These are phyloP conservation scores for Xiphophorus maculatus DNA, from an alignment of 2,113 vertebrate genomes.

Conservation along the genomic window DNA sequence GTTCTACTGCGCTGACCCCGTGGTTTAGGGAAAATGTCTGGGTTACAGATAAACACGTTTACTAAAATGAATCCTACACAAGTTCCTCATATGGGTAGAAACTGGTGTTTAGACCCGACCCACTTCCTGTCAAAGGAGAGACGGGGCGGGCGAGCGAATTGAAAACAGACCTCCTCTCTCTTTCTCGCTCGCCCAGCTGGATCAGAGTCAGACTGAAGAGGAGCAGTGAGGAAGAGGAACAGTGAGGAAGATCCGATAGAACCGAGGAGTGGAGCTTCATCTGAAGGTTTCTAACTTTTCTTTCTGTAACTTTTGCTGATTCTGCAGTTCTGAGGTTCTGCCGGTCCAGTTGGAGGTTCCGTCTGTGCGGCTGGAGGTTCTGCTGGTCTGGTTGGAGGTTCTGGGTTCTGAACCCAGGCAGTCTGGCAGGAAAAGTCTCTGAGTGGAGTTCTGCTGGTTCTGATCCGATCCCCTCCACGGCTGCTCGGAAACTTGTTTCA, in stretches of 20 bases:
- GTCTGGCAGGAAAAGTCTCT: background rate
- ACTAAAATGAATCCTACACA: no score
- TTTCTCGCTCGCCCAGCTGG: constrained; percentile 29
- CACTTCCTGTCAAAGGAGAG: background rate
- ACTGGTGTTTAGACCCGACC: no score
- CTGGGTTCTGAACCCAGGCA: background rate
- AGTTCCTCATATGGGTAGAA: no score
- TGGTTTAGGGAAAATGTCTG: no score
- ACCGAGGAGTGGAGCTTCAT: background rate
- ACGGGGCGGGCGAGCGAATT: constrained; percentile 24
- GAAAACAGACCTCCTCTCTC: constrained; percentile 54
- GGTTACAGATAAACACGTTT: no score
- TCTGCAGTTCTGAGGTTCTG: background rate
- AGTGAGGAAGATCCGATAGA: background rate
- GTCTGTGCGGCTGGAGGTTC: background rate
- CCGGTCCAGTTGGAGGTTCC: background rate
- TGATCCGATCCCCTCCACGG: no score
- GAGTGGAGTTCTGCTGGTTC: background rate
- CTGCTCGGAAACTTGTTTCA: no score
- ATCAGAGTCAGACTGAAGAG: constrained; percentile 32
- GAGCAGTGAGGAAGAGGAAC: background rate
- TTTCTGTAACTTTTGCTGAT: background rate
- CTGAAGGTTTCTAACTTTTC: constrained; percentile 30
- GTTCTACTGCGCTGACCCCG: no score
- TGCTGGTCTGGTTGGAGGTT: background rate